Conservation (phyloP, 2,888 invertebrate species). For the Eurytoma adleriae region DNA sequence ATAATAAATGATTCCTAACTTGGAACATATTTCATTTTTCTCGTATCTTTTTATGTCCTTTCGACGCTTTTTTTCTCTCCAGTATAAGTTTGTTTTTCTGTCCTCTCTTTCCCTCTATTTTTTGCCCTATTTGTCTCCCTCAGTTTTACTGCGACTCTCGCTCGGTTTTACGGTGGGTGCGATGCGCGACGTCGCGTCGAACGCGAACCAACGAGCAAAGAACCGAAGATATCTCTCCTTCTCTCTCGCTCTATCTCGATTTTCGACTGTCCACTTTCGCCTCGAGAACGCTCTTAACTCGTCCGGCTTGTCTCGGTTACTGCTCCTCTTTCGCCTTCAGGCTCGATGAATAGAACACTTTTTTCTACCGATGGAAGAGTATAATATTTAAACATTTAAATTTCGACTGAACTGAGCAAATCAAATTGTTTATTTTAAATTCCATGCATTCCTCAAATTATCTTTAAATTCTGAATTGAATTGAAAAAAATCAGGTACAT, state of each 20-base stretch:
- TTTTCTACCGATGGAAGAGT: not conserved
- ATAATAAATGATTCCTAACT: too few species aligned
- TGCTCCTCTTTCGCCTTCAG: conserved; percentile 12
- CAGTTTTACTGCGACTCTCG: conserved; percentile 40
- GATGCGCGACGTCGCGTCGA: conserved; percentile 15
- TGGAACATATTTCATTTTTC: conserved; percentile 8
- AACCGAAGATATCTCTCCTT: conserved; percentile 21
- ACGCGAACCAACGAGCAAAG: conserved; percentile 22
- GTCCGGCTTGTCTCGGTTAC: conserved; percentile 36
- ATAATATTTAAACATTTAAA: conserved; percentile 11
- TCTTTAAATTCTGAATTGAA: too few species aligned
- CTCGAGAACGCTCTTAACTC: conserved; percentile 44
- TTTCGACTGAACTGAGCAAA: too few species aligned
- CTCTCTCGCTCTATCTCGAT: conserved; percentile 57
- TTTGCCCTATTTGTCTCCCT: conserved; percentile 44
- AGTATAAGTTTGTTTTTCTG: conserved; percentile 24
- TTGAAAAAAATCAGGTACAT: too few species aligned
- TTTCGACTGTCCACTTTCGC: conserved; percentile 58
- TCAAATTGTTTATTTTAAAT: too few species aligned
- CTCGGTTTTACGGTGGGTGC: conserved; percentile 43
- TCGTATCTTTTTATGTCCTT: not conserved
- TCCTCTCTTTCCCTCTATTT: not conserved
- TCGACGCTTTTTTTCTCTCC: not conserved
- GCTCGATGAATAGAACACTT: conserved; percentile 7
- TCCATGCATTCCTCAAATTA: too few species aligned